Base-by-base conservation (phyloP, 2,888 invertebrate species). In the Tenthredo scrophulariae region DNA sequence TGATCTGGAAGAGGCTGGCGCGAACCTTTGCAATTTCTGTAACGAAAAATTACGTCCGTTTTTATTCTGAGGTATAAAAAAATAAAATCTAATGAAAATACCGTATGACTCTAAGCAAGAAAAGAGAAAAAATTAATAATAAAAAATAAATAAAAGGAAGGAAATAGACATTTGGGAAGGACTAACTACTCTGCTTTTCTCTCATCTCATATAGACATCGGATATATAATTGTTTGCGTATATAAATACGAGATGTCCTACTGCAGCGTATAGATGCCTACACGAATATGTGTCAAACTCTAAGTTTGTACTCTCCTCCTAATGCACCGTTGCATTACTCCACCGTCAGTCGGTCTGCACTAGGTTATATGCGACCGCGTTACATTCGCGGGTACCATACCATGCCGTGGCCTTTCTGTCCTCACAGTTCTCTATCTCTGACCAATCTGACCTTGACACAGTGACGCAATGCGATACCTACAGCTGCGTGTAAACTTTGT, bases 11-110 rank as follows among this genome's bases (percentile, higher is more conserved):
- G 94, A 99, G 95, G 94, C 98, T 98, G 91, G 99, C 97, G 93
- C 99, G 97, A 87, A 99, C 99, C 96, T 98, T 98, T 93, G 98
- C 98, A 93, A 99, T 99, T 96, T 99, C 99, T 99, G 97, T 85
- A 97, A 97, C 92, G 91, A 94, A 93, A 58, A 72, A 37, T 7
- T 89, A 90, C 26, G 37, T 62, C 62, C 15, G 40, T 26, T 67
- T 15, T 67, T 67, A 70, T 37, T n/a, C 80, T 83, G 72, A 88
- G 84, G 87, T 85, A 62, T 15, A 58, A 22, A 46, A 65, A 86
- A 67, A 75, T n/a, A 46, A 74, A 0, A 29, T 15, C 6, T 3
- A 9, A 40, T 18, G 0, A 37, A 9, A 37, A 70, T n/a, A 4
- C 6, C 15, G 22, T 22, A 22, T 62, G 0, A 62, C 10, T 26